phyloP scores from a whole-genome alignment of 2,113 vertebrate species.

The Anas platyrhynchos region DNA sequence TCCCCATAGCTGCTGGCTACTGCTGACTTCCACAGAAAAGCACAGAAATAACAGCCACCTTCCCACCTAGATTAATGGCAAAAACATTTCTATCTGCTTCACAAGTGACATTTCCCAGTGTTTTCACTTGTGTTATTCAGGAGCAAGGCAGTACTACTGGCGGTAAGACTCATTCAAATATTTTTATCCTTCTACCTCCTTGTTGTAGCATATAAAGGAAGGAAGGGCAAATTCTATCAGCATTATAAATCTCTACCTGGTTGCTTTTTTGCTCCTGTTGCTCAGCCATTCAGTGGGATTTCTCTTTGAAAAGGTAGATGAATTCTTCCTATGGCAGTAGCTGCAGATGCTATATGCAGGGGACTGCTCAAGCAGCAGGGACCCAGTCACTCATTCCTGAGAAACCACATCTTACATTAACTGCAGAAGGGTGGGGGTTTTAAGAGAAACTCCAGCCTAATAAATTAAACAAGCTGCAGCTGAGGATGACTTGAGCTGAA shows the following conservation, averaged over 20 bases:
- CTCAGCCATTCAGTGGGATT: neutral
- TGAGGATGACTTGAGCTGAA: neutral
- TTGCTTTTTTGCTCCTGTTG: neutral
- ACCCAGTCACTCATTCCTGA: accelerated
- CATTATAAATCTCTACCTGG: neutral
- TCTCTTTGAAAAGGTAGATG: neutral
- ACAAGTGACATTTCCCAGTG: accelerated
- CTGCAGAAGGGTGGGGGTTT: neutral
- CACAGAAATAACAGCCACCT: neutral
- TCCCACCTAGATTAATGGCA: neutral
- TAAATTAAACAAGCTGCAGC: slow-evolving; percentile 27
- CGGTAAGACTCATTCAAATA: neutral
- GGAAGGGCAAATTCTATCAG: neutral
- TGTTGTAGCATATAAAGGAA: neutral
- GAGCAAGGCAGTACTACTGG: neutral
- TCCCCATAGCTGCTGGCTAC: neutral
- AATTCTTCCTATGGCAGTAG: neutral
- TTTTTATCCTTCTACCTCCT: neutral
- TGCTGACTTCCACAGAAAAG: neutral
- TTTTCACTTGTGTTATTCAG: neutral
- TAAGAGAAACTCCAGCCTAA: neutral
- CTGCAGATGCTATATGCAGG: accelerated
- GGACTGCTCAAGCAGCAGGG: neutral
- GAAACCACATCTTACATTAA: neutral
- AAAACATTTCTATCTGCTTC: neutral